Evolutionary conservation across 2,797 vertebrate species (phyloP), one percentile per base, ranked within the genome.

Genomic region (Alfaro cultratus): DNA sequence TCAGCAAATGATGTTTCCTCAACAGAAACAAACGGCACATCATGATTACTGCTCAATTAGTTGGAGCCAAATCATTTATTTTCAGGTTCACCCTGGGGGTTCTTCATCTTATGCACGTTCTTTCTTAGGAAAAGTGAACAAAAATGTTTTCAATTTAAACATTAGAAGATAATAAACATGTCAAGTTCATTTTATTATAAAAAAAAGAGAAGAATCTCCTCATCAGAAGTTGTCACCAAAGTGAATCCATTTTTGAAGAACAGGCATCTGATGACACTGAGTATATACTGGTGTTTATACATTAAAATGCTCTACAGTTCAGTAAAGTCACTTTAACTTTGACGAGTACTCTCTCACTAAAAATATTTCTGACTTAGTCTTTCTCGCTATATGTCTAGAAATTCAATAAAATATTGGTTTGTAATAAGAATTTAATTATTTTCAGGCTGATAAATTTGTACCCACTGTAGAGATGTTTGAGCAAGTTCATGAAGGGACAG

Each of bases 11-110:
- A 92, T 91, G 90, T 94, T 94, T 92, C 89, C 91, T 92, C 90
- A 91, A 83, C 88, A 83, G 91, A 93, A 90, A 94, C 93, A 92
- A 93, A 93, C 78, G 70, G 87, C 90, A 85, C 84, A 87, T 92
- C 82, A 49, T 81, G 89, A 86, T 91, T 94, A 92, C 87, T 83
- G 92, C 88, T 83, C 89, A 87, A 79, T 94, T 95, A 96, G 92
- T 77, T 68, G 84, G 74, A 93, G 86, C 90, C 94, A 95, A 95
- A 94, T 96, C 94, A 94, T 96, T 96, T 95, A 94, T 95, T 95
- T 80, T 77, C 85, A 87, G 85, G 74, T 89, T 86, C 85, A 67
- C 92, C 93, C 90, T 80, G 76, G 73, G 41, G 89, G 90, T 90
- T 92, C 91, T 93, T 60, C 64, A 71, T 79, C 81, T 87, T 23